Conservation (phyloP, 2,113 vertebrate genomes). For the Tragelaphus imberbis region DNA sequence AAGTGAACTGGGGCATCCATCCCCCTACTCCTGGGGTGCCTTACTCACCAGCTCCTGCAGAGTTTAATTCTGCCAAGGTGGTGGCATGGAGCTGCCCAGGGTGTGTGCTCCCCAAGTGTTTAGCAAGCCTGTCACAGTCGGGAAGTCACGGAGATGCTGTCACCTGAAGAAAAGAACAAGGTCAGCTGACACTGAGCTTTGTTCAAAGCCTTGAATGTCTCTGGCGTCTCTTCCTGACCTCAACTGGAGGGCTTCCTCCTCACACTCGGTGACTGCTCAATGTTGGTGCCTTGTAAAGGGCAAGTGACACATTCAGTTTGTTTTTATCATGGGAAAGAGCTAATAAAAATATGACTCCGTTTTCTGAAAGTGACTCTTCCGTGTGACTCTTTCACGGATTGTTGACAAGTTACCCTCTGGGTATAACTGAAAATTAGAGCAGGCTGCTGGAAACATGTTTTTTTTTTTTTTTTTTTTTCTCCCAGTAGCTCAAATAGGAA, state of each 20-base stretch:
- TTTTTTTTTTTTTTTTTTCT: too few species aligned
- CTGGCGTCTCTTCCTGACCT: not conserved
- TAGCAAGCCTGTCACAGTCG: not conserved
- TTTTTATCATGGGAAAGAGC: not conserved
- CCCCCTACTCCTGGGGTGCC: not conserved
- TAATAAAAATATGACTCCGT: slow-evolving; percentile 6
- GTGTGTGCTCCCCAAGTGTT: not conserved
- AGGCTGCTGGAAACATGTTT: not conserved
- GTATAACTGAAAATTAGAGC: slow-evolving; percentile 23
- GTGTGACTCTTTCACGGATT: not conserved
- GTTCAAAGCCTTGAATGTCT: slow-evolving; percentile 31
- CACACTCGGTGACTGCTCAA: accelerated
- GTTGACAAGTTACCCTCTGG: slow-evolving; percentile 32
- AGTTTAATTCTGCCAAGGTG: not conserved
- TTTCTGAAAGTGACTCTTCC: not conserved
- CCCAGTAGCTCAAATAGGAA: not conserved
- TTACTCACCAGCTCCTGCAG: not conserved
- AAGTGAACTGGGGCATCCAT: slow-evolving; percentile 62
- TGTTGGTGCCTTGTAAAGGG: not conserved
- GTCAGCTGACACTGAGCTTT: slow-evolving; percentile 18
- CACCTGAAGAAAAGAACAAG: slow-evolving; percentile 39
- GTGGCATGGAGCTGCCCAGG: not conserved
- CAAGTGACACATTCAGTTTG: not conserved
- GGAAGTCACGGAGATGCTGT: slow-evolving; percentile 7
- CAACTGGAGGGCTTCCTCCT: not conserved